A percentile compares a stretch with the other conserved stretches of the same genome.
Conservation (phyloP, 2,113 vertebrate genomes). For the Argyrosomus japonicus region DNA sequence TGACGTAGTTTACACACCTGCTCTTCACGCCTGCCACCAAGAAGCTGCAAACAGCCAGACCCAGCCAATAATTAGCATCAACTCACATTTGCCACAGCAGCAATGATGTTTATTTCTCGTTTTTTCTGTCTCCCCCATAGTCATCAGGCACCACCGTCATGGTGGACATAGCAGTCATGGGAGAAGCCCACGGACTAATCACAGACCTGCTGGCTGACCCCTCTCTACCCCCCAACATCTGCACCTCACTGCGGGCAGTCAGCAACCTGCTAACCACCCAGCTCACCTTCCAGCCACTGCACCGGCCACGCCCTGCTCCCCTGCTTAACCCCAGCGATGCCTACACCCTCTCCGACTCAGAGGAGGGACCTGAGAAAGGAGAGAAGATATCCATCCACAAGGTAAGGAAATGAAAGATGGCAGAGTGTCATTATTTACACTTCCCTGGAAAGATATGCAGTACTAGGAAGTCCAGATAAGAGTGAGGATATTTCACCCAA, state of each 20-base stretch:
- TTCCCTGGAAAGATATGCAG: background rate
- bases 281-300: constrained; percentile 94
- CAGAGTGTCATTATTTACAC: constrained; percentile 15
- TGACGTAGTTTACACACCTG: constrained; percentile 38
- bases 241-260: constrained; percentile 93
- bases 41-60: constrained; percentile 1
- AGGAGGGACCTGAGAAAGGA: constrained; percentile 91
- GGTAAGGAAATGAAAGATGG: constrained; percentile 77
- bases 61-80: constrained; percentile 25
- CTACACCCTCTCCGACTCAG: constrained; percentile 92
- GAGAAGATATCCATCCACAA: constrained; percentile 94
- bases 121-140: constrained; percentile 73
- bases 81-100: constrained; percentile 20
- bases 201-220: constrained; percentile 96
- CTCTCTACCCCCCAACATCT: constrained; percentile 93
- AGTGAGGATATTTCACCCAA: constrained; percentile 15
- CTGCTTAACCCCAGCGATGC: constrained; percentile 89
- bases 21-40: constrained; percentile 29
- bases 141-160: constrained; percentile 95
- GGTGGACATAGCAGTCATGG: constrained; percentile 98
- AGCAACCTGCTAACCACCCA: constrained; percentile 97
- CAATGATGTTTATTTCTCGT: constrained; percentile 32
- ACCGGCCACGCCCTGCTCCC: constrained; percentile 88
- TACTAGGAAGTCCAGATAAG: constrained; percentile 21
- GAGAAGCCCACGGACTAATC: constrained; percentile 97